These are phyloP conservation scores for Lophura nycthemera DNA, from an alignment of 2,113 vertebrate species.

Conservation along the genomic window DNA sequence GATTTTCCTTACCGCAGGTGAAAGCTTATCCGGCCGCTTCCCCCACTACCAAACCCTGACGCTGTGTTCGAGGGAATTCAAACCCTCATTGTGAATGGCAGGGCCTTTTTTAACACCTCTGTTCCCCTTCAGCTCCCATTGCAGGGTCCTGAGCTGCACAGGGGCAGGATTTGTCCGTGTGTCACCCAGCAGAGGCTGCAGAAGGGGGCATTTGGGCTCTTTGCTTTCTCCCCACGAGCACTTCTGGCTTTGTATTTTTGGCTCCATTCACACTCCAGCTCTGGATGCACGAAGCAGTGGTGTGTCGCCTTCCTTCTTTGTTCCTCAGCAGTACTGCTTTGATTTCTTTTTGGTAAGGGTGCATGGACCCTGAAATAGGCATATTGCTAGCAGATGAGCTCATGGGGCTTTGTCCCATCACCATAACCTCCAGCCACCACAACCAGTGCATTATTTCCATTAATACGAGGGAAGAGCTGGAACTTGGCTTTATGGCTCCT, in stretches of 20 bases:
- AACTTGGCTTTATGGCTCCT: not conserved
- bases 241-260: not conserved
- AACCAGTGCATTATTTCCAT: not conserved
- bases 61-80: not conserved
- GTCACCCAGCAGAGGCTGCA: accelerated
- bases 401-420: not conserved
- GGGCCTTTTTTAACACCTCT: not conserved
- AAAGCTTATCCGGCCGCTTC: not conserved
- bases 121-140: not conserved
- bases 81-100: not conserved
- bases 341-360: not conserved
- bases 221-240: not conserved
- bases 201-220: not conserved
- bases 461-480: not conserved
- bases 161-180: not conserved
- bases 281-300: not conserved
- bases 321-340: not conserved
- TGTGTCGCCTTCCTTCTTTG: not conserved
- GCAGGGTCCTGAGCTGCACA: accelerated
- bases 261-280: not conserved
- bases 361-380: not conserved
- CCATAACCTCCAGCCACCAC: not conserved
- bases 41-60: not conserved
- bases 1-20: not conserved
- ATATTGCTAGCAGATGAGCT: accelerated